Base-by-base conservation (phyloP, 2,888 invertebrate genomes). In the Smittia aterrima region DNA sequence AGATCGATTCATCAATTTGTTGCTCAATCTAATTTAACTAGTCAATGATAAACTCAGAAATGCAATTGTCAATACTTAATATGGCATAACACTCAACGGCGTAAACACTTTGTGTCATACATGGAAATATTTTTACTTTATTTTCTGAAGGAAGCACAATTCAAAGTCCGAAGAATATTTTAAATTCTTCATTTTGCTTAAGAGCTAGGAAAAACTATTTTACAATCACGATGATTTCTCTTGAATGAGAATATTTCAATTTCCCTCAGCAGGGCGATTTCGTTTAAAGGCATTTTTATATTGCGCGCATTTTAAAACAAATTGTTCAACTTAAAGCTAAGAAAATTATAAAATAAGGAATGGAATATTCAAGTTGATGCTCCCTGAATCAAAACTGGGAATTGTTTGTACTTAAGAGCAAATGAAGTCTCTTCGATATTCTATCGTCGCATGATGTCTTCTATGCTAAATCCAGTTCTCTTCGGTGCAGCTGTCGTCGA, bases 381-480 rank as follows among this genome's bases (percentile, higher is more conserved):
- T 32, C 16, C 58, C 2, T 22, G 2, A 58, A 58, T 22, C 20
- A 58, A 58, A 22, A 58, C 24, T 58, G 58, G 24, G 16, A 58
- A 58, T 47, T n/a, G 3, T 47, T 58, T 58, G 58, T 58, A 58
- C 58, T 58, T 58, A 58, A 58, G 6, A 24, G 16, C 27, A 64
- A 1, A 27, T 16, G 9, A 25, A 70, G 16, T 70, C 16, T n/a
- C 47, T 13, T 13, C 25, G 47, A 13, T 13, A 47, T 70, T 66
- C 22, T 72, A 92, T 83, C 93, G 91, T 79, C 93, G 87, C 94
- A 94, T 93, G 78, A 94, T 93, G 78, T 94, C 94, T 80, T 93
- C 94, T 85, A 94, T 94, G 80, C 93, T 93, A 82, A 94, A 94
- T 18, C 94, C 94, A 80, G 92, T 92, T 79, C 91, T 90, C 77